Percentiles rank a stretch among this genome's conserved stretches.
Conservation (phyloP, 2,113 vertebrate species). For the Paradoxurus hermaphroditus region DNA sequence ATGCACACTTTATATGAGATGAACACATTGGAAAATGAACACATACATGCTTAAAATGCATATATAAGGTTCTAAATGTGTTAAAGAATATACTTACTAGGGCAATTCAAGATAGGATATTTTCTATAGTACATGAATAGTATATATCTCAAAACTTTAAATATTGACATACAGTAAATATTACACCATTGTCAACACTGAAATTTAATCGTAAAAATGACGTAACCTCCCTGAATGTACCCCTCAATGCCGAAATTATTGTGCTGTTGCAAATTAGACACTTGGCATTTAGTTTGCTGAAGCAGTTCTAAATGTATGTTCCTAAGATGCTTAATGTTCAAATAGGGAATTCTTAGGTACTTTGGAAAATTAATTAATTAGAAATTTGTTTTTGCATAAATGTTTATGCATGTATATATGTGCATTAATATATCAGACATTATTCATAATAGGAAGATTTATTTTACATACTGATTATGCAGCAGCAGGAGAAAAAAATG, state of each 20-base stretch:
- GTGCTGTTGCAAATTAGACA: background rate
- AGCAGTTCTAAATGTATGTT: background rate
- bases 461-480: background rate
- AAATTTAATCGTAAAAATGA: background rate
- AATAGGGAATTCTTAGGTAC: background rate
- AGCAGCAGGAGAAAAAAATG: background rate
- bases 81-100: background rate
- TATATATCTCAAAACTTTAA: background rate
- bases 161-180: background rate
- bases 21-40: background rate
- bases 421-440: background rate
- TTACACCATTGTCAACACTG: background rate
- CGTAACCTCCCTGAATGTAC: background rate
- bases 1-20: background rate
- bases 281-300: background rate
- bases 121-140: background rate
- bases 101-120: background rate
- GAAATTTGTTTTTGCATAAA: background rate
- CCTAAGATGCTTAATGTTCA: background rate
- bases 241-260: background rate
- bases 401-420: background rate
- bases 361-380: conserved; percentile 5
- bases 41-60: background rate
- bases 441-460: background rate
- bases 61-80: background rate